These are phyloP conservation scores for Poeciliopsis prolifica DNA, from an alignment of 2,113 vertebrate genomes.

Conservation along the genomic window DNA sequence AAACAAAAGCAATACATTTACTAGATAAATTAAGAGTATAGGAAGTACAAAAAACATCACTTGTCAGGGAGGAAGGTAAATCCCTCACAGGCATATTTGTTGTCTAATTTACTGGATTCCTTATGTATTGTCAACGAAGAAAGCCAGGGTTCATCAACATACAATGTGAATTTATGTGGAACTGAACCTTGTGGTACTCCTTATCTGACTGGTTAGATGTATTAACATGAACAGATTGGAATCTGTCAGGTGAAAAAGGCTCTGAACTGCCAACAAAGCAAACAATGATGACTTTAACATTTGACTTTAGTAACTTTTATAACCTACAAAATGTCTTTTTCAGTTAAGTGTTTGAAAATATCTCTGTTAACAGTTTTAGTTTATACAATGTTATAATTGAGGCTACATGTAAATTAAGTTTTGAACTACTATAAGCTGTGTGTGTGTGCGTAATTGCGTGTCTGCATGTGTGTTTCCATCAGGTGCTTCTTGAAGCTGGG, in stretches of 20 bases:
- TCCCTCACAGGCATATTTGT: too few species aligned
- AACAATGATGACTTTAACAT: constrained; percentile 8
- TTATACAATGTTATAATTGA: neutral
- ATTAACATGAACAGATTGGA: neutral
- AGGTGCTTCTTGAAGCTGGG: constrained; percentile 98
- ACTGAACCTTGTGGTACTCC: neutral
- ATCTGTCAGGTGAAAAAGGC: neutral
- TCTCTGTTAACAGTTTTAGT: too few species aligned
- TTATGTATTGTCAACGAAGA: neutral
- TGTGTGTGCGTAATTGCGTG: too few species aligned
- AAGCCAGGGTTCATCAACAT: neutral
- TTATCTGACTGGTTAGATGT: neutral
- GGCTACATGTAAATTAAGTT: neutral
- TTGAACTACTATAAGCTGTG: neutral
- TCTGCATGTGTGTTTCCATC: neutral
- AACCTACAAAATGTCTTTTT: neutral
- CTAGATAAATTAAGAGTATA: too few species aligned
- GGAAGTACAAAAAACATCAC: too few species aligned
- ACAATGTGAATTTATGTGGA: neutral
- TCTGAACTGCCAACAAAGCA: constrained; percentile 4
- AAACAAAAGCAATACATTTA: too few species aligned
- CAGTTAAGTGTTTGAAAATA: neutral
- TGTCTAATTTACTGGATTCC: too few species aligned
- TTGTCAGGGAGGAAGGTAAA: too few species aligned
- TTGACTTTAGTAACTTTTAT: constrained; percentile 7